Evolutionary conservation across 1,140 invertebrate genomes (phyloP), one percentile per base, ranked within the genome.

Genomic region (Drosophila nebulosa): DNA sequence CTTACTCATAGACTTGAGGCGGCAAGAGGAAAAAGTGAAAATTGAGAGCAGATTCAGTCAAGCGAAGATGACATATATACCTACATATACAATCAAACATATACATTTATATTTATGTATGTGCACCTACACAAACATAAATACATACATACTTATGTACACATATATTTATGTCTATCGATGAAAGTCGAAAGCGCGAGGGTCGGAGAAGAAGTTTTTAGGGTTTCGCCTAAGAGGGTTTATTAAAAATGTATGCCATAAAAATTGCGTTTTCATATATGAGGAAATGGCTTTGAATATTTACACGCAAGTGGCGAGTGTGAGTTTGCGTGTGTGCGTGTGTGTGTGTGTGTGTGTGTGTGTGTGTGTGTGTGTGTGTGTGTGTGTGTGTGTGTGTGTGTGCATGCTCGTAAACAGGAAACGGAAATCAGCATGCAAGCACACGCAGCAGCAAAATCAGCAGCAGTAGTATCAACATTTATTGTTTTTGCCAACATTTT

Each of bases 221-320:
- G 39, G 39, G 22, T 24, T 14, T 53, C n/a, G 51, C n/a, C 51
- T 53, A 53, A 53, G 51, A 53, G 72, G 64, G 64, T 72, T 86
- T 85, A 86, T 85, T 85, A 77, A 86, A 85, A 86, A 80, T 85
- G 78, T 74, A 85, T 86, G 74, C 69, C 69, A 79, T 80, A 69
- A 80, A 86, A 86, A 85, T 79, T 67, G 72, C 62, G 71, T 64
- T 84, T 74, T 76, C 79, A 84, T 84, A 80, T 84, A 80, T 86
- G 77, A 68, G 57, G 57, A 68, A 85, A 86, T 77, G 73, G 66
- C 74, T 35, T 66, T 68, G 81, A 75, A 85, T 85, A 80, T 85
- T 79, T 77, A 70, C 63, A 56, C 64, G 60, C 26, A 63, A 50
- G 12, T 51, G 16, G 26, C 56, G 22, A n/a, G 52, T 52, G 61